Base-by-base conservation (phyloP, 2,888 invertebrate species). In the Melanophora roralis region DNA sequence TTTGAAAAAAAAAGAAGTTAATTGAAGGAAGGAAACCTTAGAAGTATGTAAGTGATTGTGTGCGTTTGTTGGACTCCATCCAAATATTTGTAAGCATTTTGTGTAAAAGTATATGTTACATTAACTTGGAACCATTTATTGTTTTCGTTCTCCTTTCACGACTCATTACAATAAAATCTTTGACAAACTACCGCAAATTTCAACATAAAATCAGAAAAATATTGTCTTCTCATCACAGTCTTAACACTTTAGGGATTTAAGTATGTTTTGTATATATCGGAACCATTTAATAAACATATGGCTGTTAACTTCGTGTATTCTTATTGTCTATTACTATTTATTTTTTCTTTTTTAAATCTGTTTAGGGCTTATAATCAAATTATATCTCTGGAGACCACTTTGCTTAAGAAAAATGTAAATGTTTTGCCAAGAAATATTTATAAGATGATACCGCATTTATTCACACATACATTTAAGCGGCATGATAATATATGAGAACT, bases 401-500 rank as follows among this genome's bases (percentile, higher is more conserved):
- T 80, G 27, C 36, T 47, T 38, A 69, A 76, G 57, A 71, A 77
- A 77, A 59, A 77, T 51, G 62, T 53, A 45, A 5, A 27, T 27
- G 27, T 40, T 49, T 57, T 51, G 34, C 12, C 12, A 53, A 71
- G 53, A 60, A 71, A 60, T 71, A 7, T 19, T 62, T 4, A 12
- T 55, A 49, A 55, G 75, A 65, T 77, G 79, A 43, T 78, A 75
- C 68, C 72, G 72, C 71, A 49, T 34, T 36, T 60, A 6, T 36
- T 5, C 19, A 6, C 8, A 51, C 11, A 27, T 49, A 49, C 49
- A 49, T 81, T 82, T 83, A 78, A 83, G 73, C 74, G 49, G 65
- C 53, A 82, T 82, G 82, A 81, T 83, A 83, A 83, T 82, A 82
- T 83, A 76, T 65, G 27, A 60, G 82, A 83, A 83, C 74, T 83